These are phyloP conservation scores for Haplochromis burtoni DNA, from an alignment of 2,113 vertebrate genomes.

Conservation along the genomic window DNA sequence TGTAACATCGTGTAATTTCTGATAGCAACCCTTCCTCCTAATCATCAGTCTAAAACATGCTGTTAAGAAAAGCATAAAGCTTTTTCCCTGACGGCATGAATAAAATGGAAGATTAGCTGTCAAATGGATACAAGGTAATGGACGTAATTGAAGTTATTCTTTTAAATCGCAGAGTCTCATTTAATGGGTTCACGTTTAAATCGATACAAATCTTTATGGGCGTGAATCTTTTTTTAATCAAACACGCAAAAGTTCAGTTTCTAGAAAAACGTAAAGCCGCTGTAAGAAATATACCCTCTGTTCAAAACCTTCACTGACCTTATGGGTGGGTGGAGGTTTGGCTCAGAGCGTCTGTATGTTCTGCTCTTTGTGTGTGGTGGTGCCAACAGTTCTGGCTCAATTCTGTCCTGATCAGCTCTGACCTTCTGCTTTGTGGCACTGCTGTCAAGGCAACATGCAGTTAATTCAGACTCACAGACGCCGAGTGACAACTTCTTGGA, in stretches of 20 bases:
- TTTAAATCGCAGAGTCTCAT: not conserved
- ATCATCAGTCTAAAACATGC: constrained; percentile 2
- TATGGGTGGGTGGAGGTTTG: not conserved
- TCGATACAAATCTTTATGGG: not conserved
- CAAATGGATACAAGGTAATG: not conserved
- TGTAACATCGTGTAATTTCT: constrained; percentile 10
- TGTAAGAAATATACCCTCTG: constrained; percentile 1
- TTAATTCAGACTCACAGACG: constrained; percentile 13
- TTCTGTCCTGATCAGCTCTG: not conserved
- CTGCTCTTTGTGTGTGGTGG: not conserved
- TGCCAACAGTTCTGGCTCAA: not conserved
- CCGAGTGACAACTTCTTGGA: constrained; percentile 43
- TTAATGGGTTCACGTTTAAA: not conserved
- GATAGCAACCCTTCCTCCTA: not conserved
- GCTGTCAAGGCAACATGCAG: constrained; percentile 45
- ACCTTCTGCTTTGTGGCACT: constrained; percentile 15
- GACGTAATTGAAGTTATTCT: constrained; percentile 1
- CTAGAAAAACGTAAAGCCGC: not conserved
- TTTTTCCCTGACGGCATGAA: not conserved
- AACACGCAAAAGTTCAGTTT: not conserved
- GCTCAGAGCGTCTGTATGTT: not conserved
- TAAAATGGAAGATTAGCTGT: not conserved
- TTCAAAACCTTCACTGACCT: not conserved
- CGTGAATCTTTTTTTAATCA: not conserved
- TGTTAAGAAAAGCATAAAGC: not conserved